Evolutionary conservation across 1,140 invertebrate species (phyloP).

Genomic region (Drosophila simulans): DNA sequence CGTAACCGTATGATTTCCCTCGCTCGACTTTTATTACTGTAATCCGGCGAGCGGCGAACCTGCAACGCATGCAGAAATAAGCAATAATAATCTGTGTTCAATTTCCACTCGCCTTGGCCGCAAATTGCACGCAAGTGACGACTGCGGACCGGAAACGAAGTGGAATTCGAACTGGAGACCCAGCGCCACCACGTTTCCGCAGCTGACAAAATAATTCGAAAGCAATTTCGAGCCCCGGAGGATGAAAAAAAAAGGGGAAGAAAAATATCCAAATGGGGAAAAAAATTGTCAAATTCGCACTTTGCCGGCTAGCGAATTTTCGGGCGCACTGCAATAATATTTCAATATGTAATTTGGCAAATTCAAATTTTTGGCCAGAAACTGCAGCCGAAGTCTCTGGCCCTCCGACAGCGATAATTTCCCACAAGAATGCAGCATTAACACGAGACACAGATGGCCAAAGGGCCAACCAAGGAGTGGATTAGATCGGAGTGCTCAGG

Average conservation of each 20-base stretch:
- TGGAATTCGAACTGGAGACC: not conserved
- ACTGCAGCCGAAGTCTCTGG: slow-evolving; percentile 34
- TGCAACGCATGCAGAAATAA: slow-evolving; percentile 77
- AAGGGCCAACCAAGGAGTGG: slow-evolving; percentile 53
- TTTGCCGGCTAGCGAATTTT: slow-evolving; percentile 56
- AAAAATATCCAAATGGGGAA: slow-evolving; percentile 3
- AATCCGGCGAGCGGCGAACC: slow-evolving; percentile 45
- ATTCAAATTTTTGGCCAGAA: slow-evolving; percentile 64
- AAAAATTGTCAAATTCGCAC: slow-evolving; percentile 79
- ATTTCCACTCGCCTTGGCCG: slow-evolving; percentile 65
- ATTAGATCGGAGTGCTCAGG: slow-evolving; percentile 47
- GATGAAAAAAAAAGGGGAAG: slow-evolving; percentile 11
- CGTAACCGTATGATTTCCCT: slow-evolving; percentile 52
- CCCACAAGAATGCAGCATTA: slow-evolving; percentile 80
- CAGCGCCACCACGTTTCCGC: slow-evolving; percentile 50
- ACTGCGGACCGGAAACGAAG: slow-evolving; percentile 43
- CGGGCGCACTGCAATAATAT: slow-evolving; percentile 77
- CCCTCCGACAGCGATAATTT: slow-evolving; percentile 72
- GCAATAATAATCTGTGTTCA: slow-evolving; percentile 79
- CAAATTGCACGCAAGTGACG: slow-evolving; percentile 70
- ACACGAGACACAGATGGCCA: slow-evolving; percentile 73
- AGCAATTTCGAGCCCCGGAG: slow-evolving; percentile 72
- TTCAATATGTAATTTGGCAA: slow-evolving; percentile 82
- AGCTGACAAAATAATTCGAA: slow-evolving; percentile 82
- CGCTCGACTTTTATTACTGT: slow-evolving; percentile 58